Base-by-base conservation (phyloP, 1,140 invertebrate species). In the Anoplophora glabripennis region DNA sequence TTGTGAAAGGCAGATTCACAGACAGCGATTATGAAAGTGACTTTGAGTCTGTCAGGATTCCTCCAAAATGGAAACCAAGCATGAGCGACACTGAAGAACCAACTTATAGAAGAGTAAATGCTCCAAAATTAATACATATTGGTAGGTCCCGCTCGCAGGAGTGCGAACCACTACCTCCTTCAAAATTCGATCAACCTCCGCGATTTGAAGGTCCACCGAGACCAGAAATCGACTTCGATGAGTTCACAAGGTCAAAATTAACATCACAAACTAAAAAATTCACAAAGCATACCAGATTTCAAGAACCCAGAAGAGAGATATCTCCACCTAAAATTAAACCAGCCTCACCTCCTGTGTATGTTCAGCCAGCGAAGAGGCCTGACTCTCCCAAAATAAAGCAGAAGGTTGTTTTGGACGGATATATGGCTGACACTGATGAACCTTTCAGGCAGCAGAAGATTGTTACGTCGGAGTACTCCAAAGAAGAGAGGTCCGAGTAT, bases 11-110 rank as follows among this genome's bases (percentile, higher is more conserved):
- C 15, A 78, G 78, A 37, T 78, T 83, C 57, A 72, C 76, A 2
- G 86, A 87, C 62, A 88, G 86, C 61, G 87, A 89, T 62, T 89
- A 89, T 65, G 86, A 89, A 71, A 88, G 86, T 65, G 87, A 89
- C 75, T 76, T 84, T 40, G 85, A 86, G 62, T 71, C 75, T 47
- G 59, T 72, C 0, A 70, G 71, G 53, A 81, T 83, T 41, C 71
- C 75, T 14, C 72, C 78, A 0, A 87, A 84, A 67, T 86, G 84
- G 81, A 83, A 83, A 47, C 82, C 84, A 12, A 84, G 79, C 59
- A 82, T 83, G 53, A 88, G 85, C 67, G 86, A 88, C 41, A 83
- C 76, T 15, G 86, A 89, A 58, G 84, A 86, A 53, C 79, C 81
- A 1, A 71, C 73, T 41, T 82, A 82, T 72, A 66, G 81, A 57